These are phyloP conservation scores for Cistogaster globosa DNA, from an alignment of 2,888 invertebrate genomes.

Conservation along the genomic window DNA sequence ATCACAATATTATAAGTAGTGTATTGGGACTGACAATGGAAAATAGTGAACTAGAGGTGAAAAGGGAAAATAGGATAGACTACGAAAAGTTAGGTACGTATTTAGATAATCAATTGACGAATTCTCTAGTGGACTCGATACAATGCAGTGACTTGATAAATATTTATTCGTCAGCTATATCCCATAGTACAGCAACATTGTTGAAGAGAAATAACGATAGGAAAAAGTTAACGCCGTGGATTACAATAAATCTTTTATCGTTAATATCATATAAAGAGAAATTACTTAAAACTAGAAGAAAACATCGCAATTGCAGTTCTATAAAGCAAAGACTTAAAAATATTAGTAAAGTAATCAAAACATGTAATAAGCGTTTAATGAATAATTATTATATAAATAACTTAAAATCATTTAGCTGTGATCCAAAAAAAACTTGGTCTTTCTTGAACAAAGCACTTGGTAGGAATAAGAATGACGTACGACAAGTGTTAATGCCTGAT, in stretches of 20 bases:
- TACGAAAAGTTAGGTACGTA: neutral
- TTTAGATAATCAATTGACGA: neutral
- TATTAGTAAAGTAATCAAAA: slow-evolving; percentile 2
- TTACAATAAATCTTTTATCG: neutral
- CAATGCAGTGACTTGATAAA: neutral
- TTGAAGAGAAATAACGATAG: neutral
- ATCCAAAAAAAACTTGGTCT: slow-evolving; percentile 4
- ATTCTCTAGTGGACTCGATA: neutral
- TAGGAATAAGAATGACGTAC: neutral
- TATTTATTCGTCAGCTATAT: neutral
- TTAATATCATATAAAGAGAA: neutral
- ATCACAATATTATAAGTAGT: slow-evolving; percentile 2
- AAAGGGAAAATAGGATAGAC: neutral
- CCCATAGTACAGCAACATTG: neutral
- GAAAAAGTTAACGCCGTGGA: neutral
- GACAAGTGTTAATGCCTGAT: neutral
- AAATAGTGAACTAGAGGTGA: neutral
- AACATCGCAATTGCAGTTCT: neutral
- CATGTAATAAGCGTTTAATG: slow-evolving; percentile 1
- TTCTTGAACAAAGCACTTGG: neutral
- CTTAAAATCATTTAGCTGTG: slow-evolving; percentile 19
- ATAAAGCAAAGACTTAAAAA: neutral
- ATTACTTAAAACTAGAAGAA: slow-evolving; percentile 2
- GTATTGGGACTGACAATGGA: too few species aligned
- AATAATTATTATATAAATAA: neutral